Evolutionary conservation across 2,797 vertebrate species (phyloP), one percentile per base, ranked within the genome.

Genomic region (Antennarius maculatus): DNA sequence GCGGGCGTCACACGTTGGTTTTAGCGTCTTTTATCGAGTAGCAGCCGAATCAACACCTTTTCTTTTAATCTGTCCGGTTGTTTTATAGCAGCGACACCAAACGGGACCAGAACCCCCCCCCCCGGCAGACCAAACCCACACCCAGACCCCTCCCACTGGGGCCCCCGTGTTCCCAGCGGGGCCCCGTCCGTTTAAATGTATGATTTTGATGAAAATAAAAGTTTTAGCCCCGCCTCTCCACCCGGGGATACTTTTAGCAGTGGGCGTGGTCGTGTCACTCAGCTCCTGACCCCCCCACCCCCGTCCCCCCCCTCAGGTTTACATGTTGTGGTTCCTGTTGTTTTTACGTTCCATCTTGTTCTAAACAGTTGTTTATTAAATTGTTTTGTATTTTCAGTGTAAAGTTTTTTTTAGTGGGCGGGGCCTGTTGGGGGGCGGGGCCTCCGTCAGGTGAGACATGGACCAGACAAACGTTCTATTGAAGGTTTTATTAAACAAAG

Each of bases 351-450:
- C 77, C 54, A 55, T 83, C 70, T 92, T 92, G 92, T 94, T 93
- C 91, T 85, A 88, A 92, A 87, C 85, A 69, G 80, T 90, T 94
- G 91, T 93, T 91, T 82, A 94, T 94, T 94, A 94, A 93, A 94
- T 91, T 88, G 86, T 93, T 94, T 93, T 94, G 89, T 94, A 94
- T 93, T 85, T 87, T 92, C 23, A 84, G 76, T 86, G 80, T 79
- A 75, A 71, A 34, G 23, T 23, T 23, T 23, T 23, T 23, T 23
- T 23, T n/a, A n/a, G n/a, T n/a, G n/a, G n/a, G n/a, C n/a, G n/a
- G n/a, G n/a, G n/a, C n/a, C n/a, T n/a, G n/a, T n/a, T n/a, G n/a
- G n/a, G n/a, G n/a, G n/a, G 23, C 23, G 23, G 23, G 23, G 23
- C 23, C 23, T 23, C 23, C 23, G 23, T 23, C 23, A 23, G 23